These are phyloP conservation scores for Volucella inanis DNA, from an alignment of 2,888 invertebrate species.

Conservation along the genomic window DNA sequence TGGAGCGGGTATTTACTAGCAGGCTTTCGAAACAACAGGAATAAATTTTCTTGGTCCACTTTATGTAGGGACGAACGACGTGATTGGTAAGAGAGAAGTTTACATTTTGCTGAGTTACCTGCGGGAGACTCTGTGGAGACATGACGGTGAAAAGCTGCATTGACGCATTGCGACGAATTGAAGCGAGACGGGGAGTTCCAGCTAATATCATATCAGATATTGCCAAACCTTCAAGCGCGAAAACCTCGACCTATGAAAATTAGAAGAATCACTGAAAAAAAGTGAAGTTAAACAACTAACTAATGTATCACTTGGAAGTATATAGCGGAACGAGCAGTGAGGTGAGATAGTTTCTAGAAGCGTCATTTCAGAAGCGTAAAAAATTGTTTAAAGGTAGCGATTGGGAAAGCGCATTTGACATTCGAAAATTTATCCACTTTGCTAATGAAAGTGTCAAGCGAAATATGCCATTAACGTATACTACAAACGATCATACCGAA, in stretches of 20 bases:
- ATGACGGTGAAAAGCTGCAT: constrained; percentile 26
- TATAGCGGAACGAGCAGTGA: constrained; percentile 47
- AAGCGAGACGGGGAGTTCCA: constrained; percentile 18
- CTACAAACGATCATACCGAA: too few relatives aligned
- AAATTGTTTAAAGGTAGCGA: background rate
- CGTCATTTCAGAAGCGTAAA: background rate
- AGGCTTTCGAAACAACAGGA: constrained; percentile 5
- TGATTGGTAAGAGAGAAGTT: background rate
- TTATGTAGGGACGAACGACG: background rate
- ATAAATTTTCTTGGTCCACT: constrained; percentile 37
- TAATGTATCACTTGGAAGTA: constrained; percentile 53
- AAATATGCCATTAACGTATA: too few relatives aligned
- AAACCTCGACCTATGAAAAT: constrained; percentile 47
- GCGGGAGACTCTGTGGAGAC: constrained; percentile 10
- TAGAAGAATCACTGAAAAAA: constrained; percentile 42
- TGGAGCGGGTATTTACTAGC: constrained; percentile 11
- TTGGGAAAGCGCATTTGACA: background rate
- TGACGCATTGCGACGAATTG: constrained; percentile 14
- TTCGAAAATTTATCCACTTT: too few relatives aligned
- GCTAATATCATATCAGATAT: constrained; percentile 21
- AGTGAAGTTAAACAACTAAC: constrained; percentile 43
- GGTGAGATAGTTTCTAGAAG: background rate
- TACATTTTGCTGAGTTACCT: constrained; percentile 29
- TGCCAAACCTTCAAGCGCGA: constrained; percentile 13
- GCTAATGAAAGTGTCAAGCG: too few relatives aligned